Evolutionary conservation across 2,797 vertebrate species (phyloP).

Genomic region (Chromis chromis): DNA sequence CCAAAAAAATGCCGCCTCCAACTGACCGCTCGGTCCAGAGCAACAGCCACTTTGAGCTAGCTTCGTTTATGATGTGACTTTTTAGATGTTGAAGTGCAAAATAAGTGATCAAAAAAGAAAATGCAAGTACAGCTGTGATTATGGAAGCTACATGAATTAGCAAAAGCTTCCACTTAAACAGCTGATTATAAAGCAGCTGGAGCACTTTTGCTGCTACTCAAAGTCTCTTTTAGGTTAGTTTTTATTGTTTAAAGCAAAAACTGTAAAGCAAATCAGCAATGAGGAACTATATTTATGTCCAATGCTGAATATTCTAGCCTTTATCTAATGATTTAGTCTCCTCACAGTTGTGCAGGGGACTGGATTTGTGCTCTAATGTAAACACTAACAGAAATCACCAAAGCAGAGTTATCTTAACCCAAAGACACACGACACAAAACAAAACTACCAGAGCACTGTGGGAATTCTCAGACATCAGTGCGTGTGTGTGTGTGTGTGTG

Average conservation of each 20-base stretch:
- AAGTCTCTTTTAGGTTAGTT: constrained; percentile 19
- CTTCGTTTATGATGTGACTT: constrained; percentile 20
- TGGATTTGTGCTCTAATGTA: not conserved
- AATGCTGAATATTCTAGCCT: not conserved
- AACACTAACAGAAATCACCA: constrained; percentile 5
- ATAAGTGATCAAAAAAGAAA: not conserved
- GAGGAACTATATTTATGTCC: not conserved
- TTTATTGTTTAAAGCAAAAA: constrained; percentile 38
- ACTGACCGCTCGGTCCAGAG: constrained; percentile 56
- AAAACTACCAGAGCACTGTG: constrained; percentile 45
- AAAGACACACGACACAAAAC: constrained; percentile 39
- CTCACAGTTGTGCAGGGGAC: not conserved
- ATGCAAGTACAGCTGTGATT: constrained; percentile 1
- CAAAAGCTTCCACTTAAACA: not conserved
- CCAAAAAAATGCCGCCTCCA: constrained; percentile 60
- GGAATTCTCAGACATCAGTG: constrained; percentile 32
- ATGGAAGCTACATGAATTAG: not conserved
- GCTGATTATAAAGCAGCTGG: constrained; percentile 6
- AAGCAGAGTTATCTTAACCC: constrained; percentile 40
- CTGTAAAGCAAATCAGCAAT: constrained; percentile 9
- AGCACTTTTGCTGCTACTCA: constrained; percentile 18
- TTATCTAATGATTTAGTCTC: constrained; percentile 19
- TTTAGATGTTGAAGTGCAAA: not conserved
- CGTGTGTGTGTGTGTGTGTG: constrained; percentile 29
- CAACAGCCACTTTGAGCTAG: constrained; percentile 22